phyloP scores from a whole-genome alignment of 2,888 invertebrate genomes.

The Meliscaeva auricollis region DNA sequence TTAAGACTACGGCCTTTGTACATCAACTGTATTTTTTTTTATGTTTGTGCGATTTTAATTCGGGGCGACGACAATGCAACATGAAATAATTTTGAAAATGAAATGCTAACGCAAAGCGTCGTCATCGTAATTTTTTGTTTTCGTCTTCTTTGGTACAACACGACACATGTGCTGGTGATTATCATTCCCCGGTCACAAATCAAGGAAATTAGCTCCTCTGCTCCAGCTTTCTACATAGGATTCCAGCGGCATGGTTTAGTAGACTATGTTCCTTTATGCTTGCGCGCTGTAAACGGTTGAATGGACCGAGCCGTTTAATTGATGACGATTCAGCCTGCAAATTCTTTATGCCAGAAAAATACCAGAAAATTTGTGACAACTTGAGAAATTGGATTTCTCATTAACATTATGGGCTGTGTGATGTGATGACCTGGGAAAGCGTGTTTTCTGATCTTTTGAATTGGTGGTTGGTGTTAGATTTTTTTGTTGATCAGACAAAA shows the following conservation, averaged over 20 bases:
- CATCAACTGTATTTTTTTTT: conserved; percentile 2
- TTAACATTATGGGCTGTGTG: conserved; percentile 51
- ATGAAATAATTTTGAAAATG: conserved; percentile 64
- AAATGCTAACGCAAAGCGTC: conserved; percentile 41
- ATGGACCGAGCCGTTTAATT: conserved; percentile 74
- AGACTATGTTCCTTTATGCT: conserved; percentile 7
- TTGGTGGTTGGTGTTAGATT: not conserved
- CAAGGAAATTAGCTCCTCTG: conserved; percentile 71
- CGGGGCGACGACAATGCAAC: conserved; percentile 72
- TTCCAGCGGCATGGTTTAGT: conserved; percentile 5
- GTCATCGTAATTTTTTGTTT: conserved; percentile 11
- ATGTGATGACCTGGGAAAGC: conserved; percentile 61
- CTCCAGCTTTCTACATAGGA: conserved; percentile 25
- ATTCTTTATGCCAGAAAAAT: conserved; percentile 56
- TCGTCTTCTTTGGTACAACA: conserved; percentile 14
- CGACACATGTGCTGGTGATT: conserved; percentile 74
- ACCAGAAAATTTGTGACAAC: conserved; percentile 68
- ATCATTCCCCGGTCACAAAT: conserved; percentile 72
- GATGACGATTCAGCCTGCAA: conserved; percentile 67
- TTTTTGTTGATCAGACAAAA: not conserved
- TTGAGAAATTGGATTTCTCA: conserved; percentile 74
- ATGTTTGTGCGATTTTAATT: conserved; percentile 66
- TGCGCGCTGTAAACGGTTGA: conserved; percentile 64
- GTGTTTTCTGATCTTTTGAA: conserved; percentile 19
- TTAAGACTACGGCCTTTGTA: not conserved